Percentiles rank a stretch among this genome's conserved stretches.
Evolutionary conservation across 2,888 invertebrate species (phyloP).

Genomic region (Stenodema calcarata): DNA sequence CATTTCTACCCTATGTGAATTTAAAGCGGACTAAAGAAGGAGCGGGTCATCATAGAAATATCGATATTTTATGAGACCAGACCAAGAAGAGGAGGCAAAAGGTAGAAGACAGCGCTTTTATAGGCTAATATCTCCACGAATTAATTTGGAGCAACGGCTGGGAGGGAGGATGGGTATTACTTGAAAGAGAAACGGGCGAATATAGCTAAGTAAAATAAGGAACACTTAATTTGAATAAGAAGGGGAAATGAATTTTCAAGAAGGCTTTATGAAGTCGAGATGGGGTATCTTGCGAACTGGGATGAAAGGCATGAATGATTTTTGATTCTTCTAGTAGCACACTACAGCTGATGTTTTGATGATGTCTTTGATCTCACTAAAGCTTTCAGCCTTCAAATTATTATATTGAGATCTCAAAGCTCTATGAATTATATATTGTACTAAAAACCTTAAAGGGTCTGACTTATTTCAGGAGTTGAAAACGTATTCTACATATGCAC

Average conservation of each 20-base stretch:
- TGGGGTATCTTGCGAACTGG: background rate
- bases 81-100: background rate
- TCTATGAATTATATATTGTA: too few species aligned
- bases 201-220: background rate
- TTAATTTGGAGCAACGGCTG: background rate
- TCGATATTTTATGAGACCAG: background rate
- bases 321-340: too few species aligned
- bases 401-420: too few species aligned
- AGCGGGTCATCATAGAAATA: background rate
- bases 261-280: background rate
- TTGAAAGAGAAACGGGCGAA: background rate
- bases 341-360: too few species aligned
- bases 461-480: too few species aligned
- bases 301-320: background rate
- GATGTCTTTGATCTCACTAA: too few species aligned
- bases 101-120: background rate
- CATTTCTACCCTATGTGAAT: background rate
- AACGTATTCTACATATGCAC: too few species aligned
- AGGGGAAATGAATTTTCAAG: background rate
- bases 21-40: background rate
- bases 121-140: slow-evolving; percentile 12
- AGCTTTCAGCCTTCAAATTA: too few species aligned
- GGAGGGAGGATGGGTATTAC: background rate
- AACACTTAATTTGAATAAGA: background rate
- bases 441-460: too few species aligned